These are phyloP conservation scores for Allobates femoralis DNA, from an alignment of 2,797 vertebrate species.

Conservation along the genomic window DNA sequence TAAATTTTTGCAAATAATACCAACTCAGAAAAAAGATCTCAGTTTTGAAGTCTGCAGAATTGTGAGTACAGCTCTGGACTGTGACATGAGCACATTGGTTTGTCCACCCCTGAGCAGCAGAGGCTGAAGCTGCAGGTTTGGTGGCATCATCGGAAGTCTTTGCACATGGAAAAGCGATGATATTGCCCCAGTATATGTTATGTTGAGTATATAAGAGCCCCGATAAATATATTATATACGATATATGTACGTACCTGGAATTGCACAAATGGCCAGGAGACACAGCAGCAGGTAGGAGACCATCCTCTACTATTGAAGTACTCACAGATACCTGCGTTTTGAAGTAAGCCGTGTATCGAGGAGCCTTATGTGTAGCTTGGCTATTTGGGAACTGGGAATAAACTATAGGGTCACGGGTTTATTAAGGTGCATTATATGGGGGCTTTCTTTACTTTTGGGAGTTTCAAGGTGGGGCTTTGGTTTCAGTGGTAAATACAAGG, in stretches of 20 bases:
- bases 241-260: constrained; percentile 31
- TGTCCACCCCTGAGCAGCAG: not conserved
- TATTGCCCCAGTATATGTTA: not conserved
- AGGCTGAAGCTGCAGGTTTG: not conserved
- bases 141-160: not conserved
- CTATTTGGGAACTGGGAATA: not conserved
- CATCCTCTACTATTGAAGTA: constrained; percentile 8
- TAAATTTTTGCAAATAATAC: not conserved
- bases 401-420: not conserved
- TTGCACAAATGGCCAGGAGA: constrained; percentile 6
- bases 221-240: not conserved
- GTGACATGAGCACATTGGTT: not conserved
- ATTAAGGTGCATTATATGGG: constrained; percentile 11
- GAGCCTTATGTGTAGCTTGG: not conserved
- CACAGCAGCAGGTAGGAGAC: constrained; percentile 35
- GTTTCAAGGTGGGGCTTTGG: constrained; percentile 56
- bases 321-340: too few relatives aligned
- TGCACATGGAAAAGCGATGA: not conserved
- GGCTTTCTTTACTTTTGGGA: not conserved
- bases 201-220: not conserved
- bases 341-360: not conserved
- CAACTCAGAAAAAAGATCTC: not conserved
- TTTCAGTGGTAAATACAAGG: constrained; percentile 43
- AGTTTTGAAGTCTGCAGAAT: not conserved
- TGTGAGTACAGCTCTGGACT: not conserved